Evolutionary conservation across 1,140 invertebrate genomes (phyloP).

Genomic region (Thaumetopoea pityocampa): DNA sequence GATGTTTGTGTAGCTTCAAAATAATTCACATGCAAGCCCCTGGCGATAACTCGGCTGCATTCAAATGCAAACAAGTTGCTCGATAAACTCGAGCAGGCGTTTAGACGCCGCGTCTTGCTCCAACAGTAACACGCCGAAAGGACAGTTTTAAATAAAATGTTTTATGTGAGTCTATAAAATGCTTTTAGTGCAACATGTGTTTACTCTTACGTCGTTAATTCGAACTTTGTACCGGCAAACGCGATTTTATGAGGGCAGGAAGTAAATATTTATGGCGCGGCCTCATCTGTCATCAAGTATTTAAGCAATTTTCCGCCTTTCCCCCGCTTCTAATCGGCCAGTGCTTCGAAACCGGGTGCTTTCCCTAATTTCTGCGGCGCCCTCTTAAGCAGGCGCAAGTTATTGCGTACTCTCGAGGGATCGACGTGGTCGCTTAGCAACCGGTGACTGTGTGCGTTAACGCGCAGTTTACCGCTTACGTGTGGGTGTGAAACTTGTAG

Average conservation of each 20-base stretch:
- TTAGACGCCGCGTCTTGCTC: slow-evolving; percentile 14
- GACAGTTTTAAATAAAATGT: slow-evolving; percentile 31
- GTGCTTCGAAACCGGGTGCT: slow-evolving; percentile 44
- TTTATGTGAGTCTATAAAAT: slow-evolving; percentile 40
- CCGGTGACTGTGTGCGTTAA: slow-evolving; percentile 36
- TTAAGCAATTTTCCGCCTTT: slow-evolving; percentile 61
- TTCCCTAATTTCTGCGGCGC: slow-evolving; percentile 62
- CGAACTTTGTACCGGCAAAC: slow-evolving; percentile 50
- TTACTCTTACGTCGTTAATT: slow-evolving; percentile 56
- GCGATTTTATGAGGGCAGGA: slow-evolving; percentile 40
- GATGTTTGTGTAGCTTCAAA: slow-evolving; percentile 2
- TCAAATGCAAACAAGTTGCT: slow-evolving; percentile 26
- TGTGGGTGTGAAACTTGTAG: slow-evolving; percentile 39
- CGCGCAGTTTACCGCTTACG: slow-evolving; percentile 35
- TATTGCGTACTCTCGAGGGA: slow-evolving; percentile 53
- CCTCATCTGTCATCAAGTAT: slow-evolving; percentile 49
- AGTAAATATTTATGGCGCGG: slow-evolving; percentile 56
- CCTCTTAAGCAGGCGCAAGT: slow-evolving; percentile 60
- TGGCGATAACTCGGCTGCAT: slow-evolving; percentile 7
- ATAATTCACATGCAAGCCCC: slow-evolving; percentile 12
- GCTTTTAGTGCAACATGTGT: slow-evolving; percentile 55
- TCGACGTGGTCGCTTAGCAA: slow-evolving; percentile 37
- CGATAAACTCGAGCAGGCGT: slow-evolving; percentile 30
- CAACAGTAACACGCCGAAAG: slow-evolving; percentile 17
- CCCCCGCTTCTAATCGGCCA: slow-evolving; percentile 49